Base-by-base conservation (phyloP, 2,888 invertebrate genomes). In the Charanyca ferruginea region DNA sequence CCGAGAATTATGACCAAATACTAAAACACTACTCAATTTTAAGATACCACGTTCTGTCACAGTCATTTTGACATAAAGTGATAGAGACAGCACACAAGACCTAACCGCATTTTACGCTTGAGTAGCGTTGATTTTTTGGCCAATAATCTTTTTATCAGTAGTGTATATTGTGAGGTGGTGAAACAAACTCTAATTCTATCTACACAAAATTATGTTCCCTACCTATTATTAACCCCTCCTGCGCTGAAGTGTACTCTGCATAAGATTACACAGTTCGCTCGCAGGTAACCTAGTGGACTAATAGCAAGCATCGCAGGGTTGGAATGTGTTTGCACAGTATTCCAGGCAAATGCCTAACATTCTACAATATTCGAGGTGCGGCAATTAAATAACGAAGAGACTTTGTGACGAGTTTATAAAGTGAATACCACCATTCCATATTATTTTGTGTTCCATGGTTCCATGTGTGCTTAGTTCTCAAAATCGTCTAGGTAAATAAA, bases 281-380 rank as follows among this genome's bases (percentile, higher is more conserved):
- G 72, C 32, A 71, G 66, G 59, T 59, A 66, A 49, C 66, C 23
- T 57, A 41, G 42, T 71, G 23, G 35, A 54, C 76, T 76, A 60
- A 67, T 67, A 75, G 42, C 61, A 28, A 74, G 48, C 65, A 54
- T 54, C 41, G 45, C 52, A 28, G 13, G 47, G 28, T 42, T 44
- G 52, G 58, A 67, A 79, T 72, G 58, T 75, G 69, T 76, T 73
- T 77, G 69, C 54, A 62, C 58, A 57, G 58, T 67, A 67, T 61
- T 52, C 66, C 44, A 60, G 32, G 41, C 55, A 41, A 66, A 55
- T 41, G 64, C 48, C 61, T 16, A 6, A 42, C 41, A 49, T 63
- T 66, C 57, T 52, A 25, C 32, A 1, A 47, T 23, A 51, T 35
- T 22, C 20, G 22, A 58, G 42, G 54, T 65, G 51, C 18, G 45